Evolutionary conservation across 2,797 vertebrate species (phyloP).

Genomic region (Denticeps clupeoides): DNA sequence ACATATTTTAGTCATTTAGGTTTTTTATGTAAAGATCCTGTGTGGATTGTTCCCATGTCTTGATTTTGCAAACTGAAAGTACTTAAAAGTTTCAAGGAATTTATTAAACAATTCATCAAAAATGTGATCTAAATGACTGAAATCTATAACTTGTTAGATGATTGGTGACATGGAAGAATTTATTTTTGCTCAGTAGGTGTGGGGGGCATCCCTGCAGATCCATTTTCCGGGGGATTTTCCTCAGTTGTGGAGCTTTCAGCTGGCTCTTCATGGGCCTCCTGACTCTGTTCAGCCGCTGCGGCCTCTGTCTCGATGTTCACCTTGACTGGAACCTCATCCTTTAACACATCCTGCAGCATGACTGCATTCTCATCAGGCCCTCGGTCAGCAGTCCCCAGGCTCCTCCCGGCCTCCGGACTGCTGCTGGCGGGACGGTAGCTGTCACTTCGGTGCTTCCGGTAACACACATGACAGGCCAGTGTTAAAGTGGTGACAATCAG

Average conservation of each 20-base stretch:
- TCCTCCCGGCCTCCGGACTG: conserved; percentile 15
- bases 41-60: too few relatives aligned
- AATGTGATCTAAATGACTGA: too few relatives aligned
- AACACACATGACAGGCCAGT: conserved; percentile 34
- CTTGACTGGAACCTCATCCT: too few relatives aligned
- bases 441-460: conserved; percentile 14
- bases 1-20: too few relatives aligned
- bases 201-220: neutral
- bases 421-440: neutral
- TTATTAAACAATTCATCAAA: too few relatives aligned
- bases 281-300: neutral
- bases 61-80: too few relatives aligned
- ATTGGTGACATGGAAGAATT: too few relatives aligned
- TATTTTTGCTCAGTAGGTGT: neutral
- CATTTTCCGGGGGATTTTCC: neutral
- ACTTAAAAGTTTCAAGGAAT: too few relatives aligned
- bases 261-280: conserved; percentile 2
- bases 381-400: neutral
- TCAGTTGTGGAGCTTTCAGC: neutral
- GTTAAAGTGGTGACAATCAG: conserved; percentile 29
- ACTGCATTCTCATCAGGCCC: conserved; percentile 27
- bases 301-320: conserved; percentile 3
- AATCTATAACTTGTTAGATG: too few relatives aligned
- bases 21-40: too few relatives aligned
- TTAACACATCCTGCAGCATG: too few relatives aligned